Evolutionary conservation across 1,140 invertebrate species (phyloP).

Genomic region (Dolichoris vasculosae): DNA sequence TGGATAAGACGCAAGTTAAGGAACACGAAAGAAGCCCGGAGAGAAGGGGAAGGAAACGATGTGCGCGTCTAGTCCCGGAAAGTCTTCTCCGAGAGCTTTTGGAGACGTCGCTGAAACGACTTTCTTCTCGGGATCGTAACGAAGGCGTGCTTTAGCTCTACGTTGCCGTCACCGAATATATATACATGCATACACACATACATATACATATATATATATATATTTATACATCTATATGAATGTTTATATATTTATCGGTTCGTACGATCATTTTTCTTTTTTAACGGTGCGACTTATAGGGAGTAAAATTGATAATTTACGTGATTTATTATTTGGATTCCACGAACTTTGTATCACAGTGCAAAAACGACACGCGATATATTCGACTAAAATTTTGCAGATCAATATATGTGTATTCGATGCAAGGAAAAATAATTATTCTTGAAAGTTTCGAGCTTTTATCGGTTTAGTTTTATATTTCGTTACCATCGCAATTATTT

Average conservation of each 20-base stretch:
- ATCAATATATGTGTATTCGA: neutral
- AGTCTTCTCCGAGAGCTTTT: neutral
- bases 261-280: neutral
- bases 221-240: too few relatives aligned
- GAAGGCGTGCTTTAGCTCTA: neutral
- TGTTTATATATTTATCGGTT: too few relatives aligned
- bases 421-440: conserved; percentile 19
- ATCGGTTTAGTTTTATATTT: neutral
- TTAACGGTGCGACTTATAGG: neutral
- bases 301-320: conserved; percentile 12
- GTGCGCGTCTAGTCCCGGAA: neutral
- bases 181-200: too few relatives aligned
- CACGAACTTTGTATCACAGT: neutral
- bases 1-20: neutral
- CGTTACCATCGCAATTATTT: neutral
- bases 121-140: neutral
- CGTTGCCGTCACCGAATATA: neutral
- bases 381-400: neutral
- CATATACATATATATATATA: too few relatives aligned
- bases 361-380: neutral
- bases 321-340: neutral
- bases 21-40: neutral
- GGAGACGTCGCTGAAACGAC: too few relatives aligned
- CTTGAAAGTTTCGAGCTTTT: conserved; percentile 3
- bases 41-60: neutral